A percentile compares a stretch with the other conserved stretches of the same genome.
Conservation (phyloP, 1,140 invertebrate species). For the Prorops nasuta region DNA sequence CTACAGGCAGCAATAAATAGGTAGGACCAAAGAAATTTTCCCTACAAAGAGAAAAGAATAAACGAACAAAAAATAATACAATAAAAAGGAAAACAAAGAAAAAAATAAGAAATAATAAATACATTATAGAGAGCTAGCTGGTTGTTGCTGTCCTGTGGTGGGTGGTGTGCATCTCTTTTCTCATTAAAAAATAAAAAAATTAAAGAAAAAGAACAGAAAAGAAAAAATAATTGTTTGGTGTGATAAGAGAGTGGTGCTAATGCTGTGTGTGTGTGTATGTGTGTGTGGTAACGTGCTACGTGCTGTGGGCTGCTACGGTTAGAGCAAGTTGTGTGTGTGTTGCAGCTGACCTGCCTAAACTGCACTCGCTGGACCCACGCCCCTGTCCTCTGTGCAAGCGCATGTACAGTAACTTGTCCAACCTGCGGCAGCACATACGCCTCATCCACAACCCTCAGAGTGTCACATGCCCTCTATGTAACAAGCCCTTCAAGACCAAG, state of each 20-base stretch:
- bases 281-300: slow-evolving; percentile 53
- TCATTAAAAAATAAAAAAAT: not conserved
- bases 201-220: slow-evolving; percentile 9
- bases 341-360: slow-evolving; percentile 61
- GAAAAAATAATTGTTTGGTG: slow-evolving; percentile 26
- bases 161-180: slow-evolving; percentile 37
- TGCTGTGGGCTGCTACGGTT: slow-evolving; percentile 56
- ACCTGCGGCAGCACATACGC: slow-evolving; percentile 76
- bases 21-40: slow-evolving; percentile 48
- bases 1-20: slow-evolving; percentile 45
- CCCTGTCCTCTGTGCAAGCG: slow-evolving; percentile 75
- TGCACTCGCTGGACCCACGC: slow-evolving; percentile 67
- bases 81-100: too few relatives aligned
- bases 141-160: slow-evolving; percentile 59
- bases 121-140: too few relatives aligned
- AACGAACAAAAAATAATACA: too few relatives aligned
- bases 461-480: slow-evolving; percentile 71
- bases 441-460: slow-evolving; percentile 77
- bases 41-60: too few relatives aligned
- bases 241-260: slow-evolving; percentile 34
- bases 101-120: too few relatives aligned
- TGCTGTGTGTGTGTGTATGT: too few relatives aligned
- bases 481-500: slow-evolving; percentile 76
- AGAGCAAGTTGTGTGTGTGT: slow-evolving; percentile 60
- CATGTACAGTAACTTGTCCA: slow-evolving; percentile 78